phyloP scores from a whole-genome alignment of 2,797 vertebrate species.

The Bradypus variegatus region DNA sequence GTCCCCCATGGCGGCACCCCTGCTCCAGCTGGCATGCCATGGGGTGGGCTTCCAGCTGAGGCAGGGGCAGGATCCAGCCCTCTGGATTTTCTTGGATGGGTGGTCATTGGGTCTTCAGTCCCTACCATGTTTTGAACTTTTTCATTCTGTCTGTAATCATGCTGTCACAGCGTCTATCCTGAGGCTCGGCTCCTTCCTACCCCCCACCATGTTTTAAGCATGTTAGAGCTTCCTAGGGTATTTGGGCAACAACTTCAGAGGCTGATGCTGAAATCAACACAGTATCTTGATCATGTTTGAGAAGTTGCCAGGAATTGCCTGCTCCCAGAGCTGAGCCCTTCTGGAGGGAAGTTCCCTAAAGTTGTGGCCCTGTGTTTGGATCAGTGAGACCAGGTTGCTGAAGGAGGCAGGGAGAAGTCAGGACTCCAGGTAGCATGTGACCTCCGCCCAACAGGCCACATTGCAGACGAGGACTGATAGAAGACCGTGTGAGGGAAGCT shows the following conservation, averaged over 20 bases:
- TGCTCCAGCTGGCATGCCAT: not conserved
- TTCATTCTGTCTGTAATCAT: not conserved
- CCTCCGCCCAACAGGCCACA: not conserved
- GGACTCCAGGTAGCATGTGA: not conserved
- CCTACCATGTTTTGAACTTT: not conserved
- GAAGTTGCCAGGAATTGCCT: not conserved
- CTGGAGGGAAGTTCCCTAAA: not conserved
- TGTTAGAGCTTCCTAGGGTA: not conserved
- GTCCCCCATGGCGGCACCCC: not conserved
- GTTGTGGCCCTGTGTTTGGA: not conserved
- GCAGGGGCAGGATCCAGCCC: not conserved
- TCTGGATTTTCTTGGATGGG: not conserved
- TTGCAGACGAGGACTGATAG: not conserved
- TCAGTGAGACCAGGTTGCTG: not conserved
- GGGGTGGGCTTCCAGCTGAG: not conserved
- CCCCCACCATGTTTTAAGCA: not conserved
- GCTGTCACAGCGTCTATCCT: not conserved
- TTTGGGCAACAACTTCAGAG: not conserved
- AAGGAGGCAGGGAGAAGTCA: not conserved
- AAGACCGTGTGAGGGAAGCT: not conserved
- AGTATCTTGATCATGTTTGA: constrained; percentile 3
- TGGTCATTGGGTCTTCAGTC: not conserved
- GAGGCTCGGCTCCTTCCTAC: not conserved
- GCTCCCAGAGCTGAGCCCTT: not conserved
- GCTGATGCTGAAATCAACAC: not conserved